phyloP scores from a whole-genome alignment of 2,888 invertebrate genomes.

The Eupithecia exiguata region DNA sequence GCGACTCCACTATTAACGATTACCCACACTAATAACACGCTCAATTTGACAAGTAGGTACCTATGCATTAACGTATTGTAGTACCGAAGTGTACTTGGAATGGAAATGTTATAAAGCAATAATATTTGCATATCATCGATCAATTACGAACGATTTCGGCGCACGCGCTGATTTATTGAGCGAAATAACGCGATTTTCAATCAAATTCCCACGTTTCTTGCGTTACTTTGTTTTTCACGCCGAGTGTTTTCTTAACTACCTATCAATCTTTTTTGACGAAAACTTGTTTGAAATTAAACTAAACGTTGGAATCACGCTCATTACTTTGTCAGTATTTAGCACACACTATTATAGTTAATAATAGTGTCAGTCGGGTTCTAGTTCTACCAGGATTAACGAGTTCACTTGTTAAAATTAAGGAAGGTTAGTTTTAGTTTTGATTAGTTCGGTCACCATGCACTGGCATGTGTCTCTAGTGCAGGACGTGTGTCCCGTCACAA shows the following conservation, averaged over 20 bases:
- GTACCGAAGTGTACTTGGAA: conserved; percentile 13
- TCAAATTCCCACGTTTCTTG: conserved; percentile 15
- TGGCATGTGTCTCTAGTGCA: too few relatives aligned
- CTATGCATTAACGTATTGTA: conserved; percentile 17
- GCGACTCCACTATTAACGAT: conserved; percentile 36
- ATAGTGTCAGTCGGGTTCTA: neutral
- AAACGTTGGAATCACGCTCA: neutral
- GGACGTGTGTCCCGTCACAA: too few relatives aligned
- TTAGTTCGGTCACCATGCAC: too few relatives aligned
- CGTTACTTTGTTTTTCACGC: neutral
- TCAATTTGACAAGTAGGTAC: conserved; percentile 59
- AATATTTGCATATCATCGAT: conserved; percentile 25
- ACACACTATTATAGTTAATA: neutral
- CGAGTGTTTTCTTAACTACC: neutral
- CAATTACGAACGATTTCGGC: conserved; percentile 20
- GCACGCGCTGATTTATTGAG: conserved; percentile 25
- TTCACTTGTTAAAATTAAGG: neutral
- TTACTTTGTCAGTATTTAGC: neutral
- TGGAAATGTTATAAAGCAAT: conserved; percentile 35
- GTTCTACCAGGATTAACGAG: neutral
- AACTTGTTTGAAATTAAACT: neutral
- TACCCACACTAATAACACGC: conserved; percentile 52
- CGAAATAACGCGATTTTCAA: conserved; percentile 16
- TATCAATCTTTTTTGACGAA: neutral
- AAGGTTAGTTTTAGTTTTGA: too few relatives aligned